These are phyloP conservation scores for Maniola jurtina DNA, from an alignment of 1,140 invertebrate genomes.

Conservation along the genomic window DNA sequence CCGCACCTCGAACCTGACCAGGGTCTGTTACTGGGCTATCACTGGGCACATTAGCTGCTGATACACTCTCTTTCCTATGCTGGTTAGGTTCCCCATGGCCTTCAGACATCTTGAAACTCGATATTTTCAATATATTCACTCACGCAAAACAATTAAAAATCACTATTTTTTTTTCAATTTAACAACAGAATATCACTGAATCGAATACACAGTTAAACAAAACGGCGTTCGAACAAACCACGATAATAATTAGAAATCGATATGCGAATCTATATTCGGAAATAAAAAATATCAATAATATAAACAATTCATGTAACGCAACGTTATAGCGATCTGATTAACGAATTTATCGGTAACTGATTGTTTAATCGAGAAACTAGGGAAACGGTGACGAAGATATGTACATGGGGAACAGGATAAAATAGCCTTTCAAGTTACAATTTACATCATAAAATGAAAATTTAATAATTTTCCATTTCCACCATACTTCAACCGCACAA, in stretches of 20 bases:
- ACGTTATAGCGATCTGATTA: constrained; percentile 22
- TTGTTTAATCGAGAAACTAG: constrained; percentile 18
- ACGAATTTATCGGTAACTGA: constrained; percentile 14
- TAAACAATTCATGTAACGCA: constrained; percentile 51
- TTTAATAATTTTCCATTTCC: constrained; percentile 8
- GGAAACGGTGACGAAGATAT: constrained; percentile 8
- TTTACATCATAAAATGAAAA: constrained; percentile 32
- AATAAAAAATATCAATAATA: constrained; percentile 54
- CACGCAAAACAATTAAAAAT: neutral
- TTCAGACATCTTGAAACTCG: constrained; percentile 56
- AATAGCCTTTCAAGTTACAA: constrained; percentile 15
- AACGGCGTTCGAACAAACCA: constrained; percentile 2
- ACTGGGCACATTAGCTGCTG: constrained; percentile 56
- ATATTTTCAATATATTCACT: constrained; percentile 12
- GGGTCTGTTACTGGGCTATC: constrained; percentile 73
- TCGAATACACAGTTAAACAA: constrained; percentile 3
- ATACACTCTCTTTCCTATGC: constrained; percentile 62
- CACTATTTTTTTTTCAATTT: constrained; percentile 5
- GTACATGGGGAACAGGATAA: constrained; percentile 6
- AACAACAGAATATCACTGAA: constrained; percentile 14
- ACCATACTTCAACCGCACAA: constrained; percentile 5
- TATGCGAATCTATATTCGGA: constrained; percentile 13
- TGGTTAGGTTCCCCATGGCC: constrained; percentile 57
- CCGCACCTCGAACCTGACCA: constrained; percentile 62
- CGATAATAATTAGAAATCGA: constrained; percentile 5